Evolutionary conservation across 2,888 invertebrate species (phyloP).

Genomic region (Acleris emargana): DNA sequence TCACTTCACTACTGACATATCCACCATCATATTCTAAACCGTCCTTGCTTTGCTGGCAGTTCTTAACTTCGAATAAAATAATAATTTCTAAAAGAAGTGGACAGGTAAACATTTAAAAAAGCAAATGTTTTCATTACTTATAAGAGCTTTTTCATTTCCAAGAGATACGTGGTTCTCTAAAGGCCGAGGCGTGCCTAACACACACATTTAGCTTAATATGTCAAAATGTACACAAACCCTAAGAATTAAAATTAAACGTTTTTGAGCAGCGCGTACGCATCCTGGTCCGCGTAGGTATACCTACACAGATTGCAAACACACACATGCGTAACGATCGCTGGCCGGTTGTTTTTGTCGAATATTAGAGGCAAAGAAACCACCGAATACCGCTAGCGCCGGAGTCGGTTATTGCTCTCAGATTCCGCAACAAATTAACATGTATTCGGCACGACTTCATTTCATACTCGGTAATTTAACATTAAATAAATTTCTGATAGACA

Average conservation of each 20-base stretch:
- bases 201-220: constrained; percentile 69
- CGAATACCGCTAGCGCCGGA: constrained; percentile 78
- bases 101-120: too few species aligned
- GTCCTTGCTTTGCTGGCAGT: too few species aligned
- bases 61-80: too few species aligned
- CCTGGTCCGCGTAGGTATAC: neutral
- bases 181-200: constrained; percentile 70
- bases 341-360: constrained; percentile 76
- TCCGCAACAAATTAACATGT: constrained; percentile 84
- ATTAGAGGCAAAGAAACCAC: constrained; percentile 78
- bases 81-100: too few species aligned
- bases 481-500: constrained; percentile 57
- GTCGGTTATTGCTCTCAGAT: constrained; percentile 83
- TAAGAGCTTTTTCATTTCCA: too few species aligned
- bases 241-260: constrained; percentile 54
- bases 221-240: constrained; percentile 65
- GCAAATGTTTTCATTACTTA: too few species aligned
- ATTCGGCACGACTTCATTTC: constrained; percentile 81
- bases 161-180: constrained; percentile 46
- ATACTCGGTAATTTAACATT: constrained; percentile 73
- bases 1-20: too few species aligned
- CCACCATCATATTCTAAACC: too few species aligned
- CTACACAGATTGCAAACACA: constrained; percentile 27
- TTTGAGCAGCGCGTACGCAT: constrained; percentile 52
- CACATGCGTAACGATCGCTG: constrained; percentile 45